Base-by-base conservation (phyloP, 2,888 invertebrate species). In the Volucella zonaria region DNA sequence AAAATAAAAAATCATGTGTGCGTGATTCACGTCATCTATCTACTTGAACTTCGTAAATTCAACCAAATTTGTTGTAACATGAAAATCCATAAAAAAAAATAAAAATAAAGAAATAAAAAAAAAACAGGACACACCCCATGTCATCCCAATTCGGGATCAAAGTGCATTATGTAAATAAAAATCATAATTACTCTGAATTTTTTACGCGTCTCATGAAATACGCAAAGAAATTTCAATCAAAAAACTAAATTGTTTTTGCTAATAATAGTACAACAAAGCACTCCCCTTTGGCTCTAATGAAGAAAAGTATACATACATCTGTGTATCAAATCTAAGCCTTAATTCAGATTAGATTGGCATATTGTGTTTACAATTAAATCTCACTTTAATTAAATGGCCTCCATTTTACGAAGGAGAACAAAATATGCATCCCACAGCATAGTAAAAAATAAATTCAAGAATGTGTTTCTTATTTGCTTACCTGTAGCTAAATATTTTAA, bases 401-500 rank as follows among this genome's bases (percentile, higher is more conserved):
- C 79, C 66, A 62, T 58, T 52, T 14, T 31, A 31, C 31, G 9
- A 62, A 23, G 14, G 18, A 49, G 42, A 70, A 42, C 51, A 18
- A 79, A 75, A 52, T 47, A 67, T 75, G 74, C 49, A 31, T 70
- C 62, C 62, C 62, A 23, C 54, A 12, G 2, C 15, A 38, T 18
- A 45, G 52, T 59, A 56, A 62, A 43, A 58, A 51, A 15, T 45
- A 61, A 42, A 52, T 14, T 42, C 18, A 59, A 52, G 58, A 71
- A 77, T 58, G 43, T 15, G 59, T 64, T 49, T 61, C 15, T 38
- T 49, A 23, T 59, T 49, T 42, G 40, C 89, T 89, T 88, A 91
- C 91, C 91, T 88, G 91, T 91, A 85, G 91, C 91, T 88, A 91
- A 88, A 89, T 91, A 91, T 88, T 91, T 91, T 74, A 91, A 88